Base-by-base conservation (phyloP, 2,113 vertebrate species). In the Abramis brama region DNA sequence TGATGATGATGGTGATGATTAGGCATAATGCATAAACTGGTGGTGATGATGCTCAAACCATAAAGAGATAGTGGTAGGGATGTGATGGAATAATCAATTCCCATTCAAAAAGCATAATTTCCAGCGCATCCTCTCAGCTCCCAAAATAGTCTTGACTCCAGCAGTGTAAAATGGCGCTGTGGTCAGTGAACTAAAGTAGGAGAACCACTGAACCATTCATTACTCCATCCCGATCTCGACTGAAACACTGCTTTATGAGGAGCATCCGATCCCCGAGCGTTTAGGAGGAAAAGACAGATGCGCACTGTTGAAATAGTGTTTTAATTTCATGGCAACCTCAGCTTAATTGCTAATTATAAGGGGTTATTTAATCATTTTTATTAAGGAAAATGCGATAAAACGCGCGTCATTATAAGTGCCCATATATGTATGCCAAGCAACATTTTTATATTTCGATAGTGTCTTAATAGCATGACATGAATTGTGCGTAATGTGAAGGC, bases 131-230 rank as follows among this genome's bases (percentile, higher is more conserved):
- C 78, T 73, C 50, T 73, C 11, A 17, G 12, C 50, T 12, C 23
- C 47, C 9, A 25, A 75, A 43, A 85, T 89, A 89, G 89, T 85
- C 78, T 88, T 84, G 78, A 82, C 86, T 90, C 88, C 15, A 92
- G 79, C 90, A 83, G 84, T 92, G 79, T 83, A 94, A 95, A 94
- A 95, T 95, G 94, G 94, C 94, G 94, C 89, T 83, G 85, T 86
- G 75, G 19, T 57, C 91, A 82, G 77, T 86, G 84, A 85, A 89
- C 83, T 88, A 84, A 71, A 90, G 91, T 90, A 87, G 47, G 66
- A 75, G 85, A 89, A 92, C 89, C 91, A 73, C 6, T 82, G 85
- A 89, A 92, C 89, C 91, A 71, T 13, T 82, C 76, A 85, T 45
- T 79, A 62, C 62, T 79, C 62, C 23, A 79, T 60, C 39, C 33